Conservation (phyloP, 2,888 invertebrate genomes). For the Aspidapion aeneum region DNA sequence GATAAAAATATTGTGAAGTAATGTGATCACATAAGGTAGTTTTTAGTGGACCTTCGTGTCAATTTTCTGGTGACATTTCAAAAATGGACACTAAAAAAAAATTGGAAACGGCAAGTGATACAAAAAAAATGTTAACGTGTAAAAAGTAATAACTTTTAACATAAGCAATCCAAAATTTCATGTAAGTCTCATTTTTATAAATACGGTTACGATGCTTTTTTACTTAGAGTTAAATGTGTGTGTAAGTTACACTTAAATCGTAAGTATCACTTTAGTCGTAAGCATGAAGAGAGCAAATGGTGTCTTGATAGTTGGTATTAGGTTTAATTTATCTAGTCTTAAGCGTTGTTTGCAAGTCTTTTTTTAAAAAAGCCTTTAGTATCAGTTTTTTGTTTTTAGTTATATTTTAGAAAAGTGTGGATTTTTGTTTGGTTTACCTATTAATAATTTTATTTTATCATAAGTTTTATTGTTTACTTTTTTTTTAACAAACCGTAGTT, state of each 20-base stretch:
- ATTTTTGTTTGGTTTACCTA: neutral
- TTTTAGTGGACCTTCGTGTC: constrained; percentile 25
- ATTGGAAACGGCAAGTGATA: neutral
- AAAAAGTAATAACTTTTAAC: constrained; percentile 22
- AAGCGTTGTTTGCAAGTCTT: neutral
- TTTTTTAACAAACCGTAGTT: neutral
- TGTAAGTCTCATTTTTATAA: neutral
- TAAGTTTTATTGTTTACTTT: neutral
- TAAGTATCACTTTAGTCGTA: too few species aligned
- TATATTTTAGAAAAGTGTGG: neutral
- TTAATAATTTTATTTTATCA: neutral
- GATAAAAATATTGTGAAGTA: constrained; percentile 29
- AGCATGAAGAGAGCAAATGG: neutral
- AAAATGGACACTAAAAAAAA: neutral
- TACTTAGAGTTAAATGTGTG: neutral
- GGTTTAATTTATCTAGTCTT: neutral
- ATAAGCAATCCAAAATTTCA: constrained; percentile 18
- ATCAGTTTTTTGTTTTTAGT: neutral
- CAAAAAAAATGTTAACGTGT: neutral
- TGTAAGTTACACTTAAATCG: neutral
- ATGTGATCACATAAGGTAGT: constrained; percentile 42
- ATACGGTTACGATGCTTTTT: neutral
- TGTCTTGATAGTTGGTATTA: neutral
- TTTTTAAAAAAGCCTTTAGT: neutral
- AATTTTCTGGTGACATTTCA: neutral